These are phyloP conservation scores for Laupala kohalensis DNA, from an alignment of 1,140 invertebrate species.

Conservation along the genomic window DNA sequence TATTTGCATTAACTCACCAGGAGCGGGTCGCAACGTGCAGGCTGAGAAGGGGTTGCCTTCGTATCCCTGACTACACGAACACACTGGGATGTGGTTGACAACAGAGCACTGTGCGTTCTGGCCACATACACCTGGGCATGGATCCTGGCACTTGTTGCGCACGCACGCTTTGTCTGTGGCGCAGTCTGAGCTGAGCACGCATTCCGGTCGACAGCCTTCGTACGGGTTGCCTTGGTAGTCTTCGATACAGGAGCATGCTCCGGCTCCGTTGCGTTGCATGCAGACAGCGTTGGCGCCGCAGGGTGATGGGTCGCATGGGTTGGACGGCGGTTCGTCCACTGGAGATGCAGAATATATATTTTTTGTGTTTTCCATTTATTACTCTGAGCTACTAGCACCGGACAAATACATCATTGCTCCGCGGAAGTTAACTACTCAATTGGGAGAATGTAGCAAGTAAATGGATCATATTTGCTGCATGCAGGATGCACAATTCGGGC, in stretches of 20 bases:
- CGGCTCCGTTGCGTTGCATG: conserved; percentile 40
- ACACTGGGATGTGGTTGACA: conserved; percentile 48
- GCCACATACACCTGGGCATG: conserved; percentile 31
- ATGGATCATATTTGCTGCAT: too few species aligned
- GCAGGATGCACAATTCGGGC: too few species aligned
- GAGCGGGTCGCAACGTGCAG: conserved; percentile 25
- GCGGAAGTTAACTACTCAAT: too few species aligned
- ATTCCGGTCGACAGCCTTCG: conserved; percentile 40
- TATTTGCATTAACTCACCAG: neutral
- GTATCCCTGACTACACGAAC: conserved; percentile 37
- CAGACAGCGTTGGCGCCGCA: conserved; percentile 53
- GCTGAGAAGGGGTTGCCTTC: conserved; percentile 42
- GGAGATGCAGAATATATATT: neutral
- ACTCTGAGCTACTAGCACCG: too few species aligned
- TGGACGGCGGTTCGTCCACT: conserved; percentile 21
- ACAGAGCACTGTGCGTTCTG: conserved; percentile 29
- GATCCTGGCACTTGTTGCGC: conserved; percentile 24
- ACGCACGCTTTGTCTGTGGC: conserved; percentile 25
- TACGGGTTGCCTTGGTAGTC: conserved; percentile 50
- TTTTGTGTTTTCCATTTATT: too few species aligned
- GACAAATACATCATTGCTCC: too few species aligned
- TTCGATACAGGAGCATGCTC: conserved; percentile 42
- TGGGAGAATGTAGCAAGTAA: too few species aligned
- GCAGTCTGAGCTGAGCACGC: conserved; percentile 42
- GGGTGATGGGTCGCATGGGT: conserved; percentile 42